Conservation (phyloP, 1,140 invertebrate species). For the Eupristina koningsbergeri region DNA sequence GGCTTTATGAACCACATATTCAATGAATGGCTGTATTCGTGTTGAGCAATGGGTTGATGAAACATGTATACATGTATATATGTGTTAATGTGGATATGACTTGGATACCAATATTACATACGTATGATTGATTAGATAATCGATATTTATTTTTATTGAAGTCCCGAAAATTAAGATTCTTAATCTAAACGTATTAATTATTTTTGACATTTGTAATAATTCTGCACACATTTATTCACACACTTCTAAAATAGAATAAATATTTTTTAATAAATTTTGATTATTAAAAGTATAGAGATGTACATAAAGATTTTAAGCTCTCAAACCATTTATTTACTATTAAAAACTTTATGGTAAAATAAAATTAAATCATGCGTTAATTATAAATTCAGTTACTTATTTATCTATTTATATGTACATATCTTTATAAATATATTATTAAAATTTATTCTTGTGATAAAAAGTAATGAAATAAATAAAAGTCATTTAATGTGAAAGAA, state of each 20-base stretch:
- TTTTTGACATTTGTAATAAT: background rate
- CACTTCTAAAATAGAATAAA: no score
- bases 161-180: background rate
- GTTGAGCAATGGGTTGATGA: background rate
- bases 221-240: background rate
- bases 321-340: no score
- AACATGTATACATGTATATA: background rate
- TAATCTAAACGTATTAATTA: background rate
- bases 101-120: background rate
- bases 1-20: background rate
- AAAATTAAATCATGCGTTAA: no score
- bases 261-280: no score
- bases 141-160: background rate
- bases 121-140: background rate
- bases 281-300: no score
- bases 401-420: no score
- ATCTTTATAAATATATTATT: no score
- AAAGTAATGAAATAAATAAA: background rate
- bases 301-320: no score
- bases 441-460: background rate
- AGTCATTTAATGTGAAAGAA: background rate
- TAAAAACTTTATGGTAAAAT: no score
- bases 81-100: background rate
- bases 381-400: no score
- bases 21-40: constrained; percentile 1